Percentiles rank a stretch among this genome's conserved stretches.
These are phyloP conservation scores for Miniopterus natalensis DNA, from an alignment of 2,113 vertebrate species.

Conservation along the genomic window DNA sequence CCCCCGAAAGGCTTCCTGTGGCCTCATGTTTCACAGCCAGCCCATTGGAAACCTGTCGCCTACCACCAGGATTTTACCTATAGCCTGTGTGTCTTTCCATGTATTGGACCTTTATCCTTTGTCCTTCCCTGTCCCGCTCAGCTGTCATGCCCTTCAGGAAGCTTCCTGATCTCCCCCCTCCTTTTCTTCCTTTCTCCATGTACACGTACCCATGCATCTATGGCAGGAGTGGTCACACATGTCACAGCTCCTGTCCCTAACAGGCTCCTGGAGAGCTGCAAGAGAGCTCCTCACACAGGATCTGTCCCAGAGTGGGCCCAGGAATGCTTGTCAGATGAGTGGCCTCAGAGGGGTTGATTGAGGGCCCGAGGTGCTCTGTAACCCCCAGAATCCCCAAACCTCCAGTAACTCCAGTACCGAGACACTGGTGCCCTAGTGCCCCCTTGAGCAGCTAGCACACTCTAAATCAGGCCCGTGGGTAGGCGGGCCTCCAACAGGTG, in stretches of 20 bases:
- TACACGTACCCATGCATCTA: rapidly evolving
- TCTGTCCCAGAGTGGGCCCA: neutral
- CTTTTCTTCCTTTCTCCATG: neutral
- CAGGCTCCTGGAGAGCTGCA: neutral
- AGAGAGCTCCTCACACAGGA: neutral
- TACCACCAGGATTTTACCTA: neutral
- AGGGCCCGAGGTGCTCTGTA: neutral
- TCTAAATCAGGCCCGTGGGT: neutral
- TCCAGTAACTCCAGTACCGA: slow-evolving; percentile 1
- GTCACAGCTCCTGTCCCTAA: neutral
- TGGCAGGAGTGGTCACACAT: neutral
- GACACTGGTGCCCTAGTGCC: neutral
- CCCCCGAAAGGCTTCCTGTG: neutral
- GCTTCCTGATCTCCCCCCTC: neutral
- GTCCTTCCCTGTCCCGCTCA: neutral
- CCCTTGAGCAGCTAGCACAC: neutral
- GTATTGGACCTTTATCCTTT: neutral
- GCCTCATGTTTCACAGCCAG: neutral
- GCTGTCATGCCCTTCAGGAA: neutral
- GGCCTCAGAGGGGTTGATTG: neutral
- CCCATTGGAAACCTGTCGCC: neutral
- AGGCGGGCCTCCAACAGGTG: neutral
- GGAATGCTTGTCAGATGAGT: neutral
- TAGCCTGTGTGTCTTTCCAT: neutral
- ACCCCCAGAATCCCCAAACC: neutral